phyloP scores from a whole-genome alignment of 2,888 invertebrate species.

The Temnothorax unifasciatus region DNA sequence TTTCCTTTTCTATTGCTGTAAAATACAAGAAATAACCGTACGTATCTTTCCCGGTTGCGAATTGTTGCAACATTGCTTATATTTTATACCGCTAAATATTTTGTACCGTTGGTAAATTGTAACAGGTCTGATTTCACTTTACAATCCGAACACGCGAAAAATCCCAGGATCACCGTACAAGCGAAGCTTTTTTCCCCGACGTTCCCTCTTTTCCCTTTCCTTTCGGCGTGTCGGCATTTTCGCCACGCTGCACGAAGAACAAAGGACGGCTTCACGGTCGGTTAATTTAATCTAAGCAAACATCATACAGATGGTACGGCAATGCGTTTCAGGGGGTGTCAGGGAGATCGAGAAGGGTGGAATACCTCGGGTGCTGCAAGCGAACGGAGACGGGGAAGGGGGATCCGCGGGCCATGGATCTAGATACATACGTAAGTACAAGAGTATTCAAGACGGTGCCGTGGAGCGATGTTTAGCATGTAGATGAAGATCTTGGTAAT shows the following conservation, averaged over 20 bases:
- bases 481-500: constrained; percentile 86
- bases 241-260: constrained; percentile 75
- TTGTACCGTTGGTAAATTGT: background rate
- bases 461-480: constrained; percentile 85
- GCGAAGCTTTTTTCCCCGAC: constrained; percentile 37
- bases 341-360: constrained; percentile 63
- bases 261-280: constrained; percentile 81
- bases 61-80: background rate
- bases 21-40: background rate
- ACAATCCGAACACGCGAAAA: constrained; percentile 22
- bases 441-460: constrained; percentile 83
- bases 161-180: constrained; percentile 26
- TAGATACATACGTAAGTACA: constrained; percentile 85
- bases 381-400: constrained; percentile 60
- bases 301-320: constrained; percentile 83
- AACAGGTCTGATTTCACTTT: background rate
- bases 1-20: background rate
- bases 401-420: constrained; percentile 79
- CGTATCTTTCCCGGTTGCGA: background rate
- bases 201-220: constrained; percentile 57
- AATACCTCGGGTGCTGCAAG: constrained; percentile 61
- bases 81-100: background rate
- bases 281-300: constrained; percentile 86
- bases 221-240: constrained; percentile 56
- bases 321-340: constrained; percentile 78